Evolutionary conservation across 2,888 invertebrate genomes (phyloP).

Genomic region (Mythimna vitellina): DNA sequence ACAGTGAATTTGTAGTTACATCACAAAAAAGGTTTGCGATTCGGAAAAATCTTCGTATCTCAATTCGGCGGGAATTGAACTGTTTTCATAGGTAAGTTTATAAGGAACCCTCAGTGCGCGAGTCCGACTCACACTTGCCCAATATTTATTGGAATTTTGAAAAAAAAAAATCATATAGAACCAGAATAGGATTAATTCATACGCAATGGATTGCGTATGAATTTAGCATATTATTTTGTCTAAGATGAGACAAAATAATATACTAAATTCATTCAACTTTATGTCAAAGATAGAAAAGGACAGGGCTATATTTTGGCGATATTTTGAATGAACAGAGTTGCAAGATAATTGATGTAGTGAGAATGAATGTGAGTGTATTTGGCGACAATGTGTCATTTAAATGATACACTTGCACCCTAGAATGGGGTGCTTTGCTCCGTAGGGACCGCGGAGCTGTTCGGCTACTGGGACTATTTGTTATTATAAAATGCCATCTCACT

Average conservation of each 20-base stretch:
- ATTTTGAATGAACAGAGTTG: conserved; percentile 21
- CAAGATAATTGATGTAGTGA: conserved; percentile 74
- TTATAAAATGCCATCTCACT: conserved; percentile 88
- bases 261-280: too few species aligned
- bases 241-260: too few species aligned
- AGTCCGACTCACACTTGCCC: too few species aligned
- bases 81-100: too few species aligned
- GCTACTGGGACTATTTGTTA: conserved; percentile 82
- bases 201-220: too few species aligned
- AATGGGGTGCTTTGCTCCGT: conserved; percentile 46
- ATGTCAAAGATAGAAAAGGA: neutral
- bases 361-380: conserved; percentile 78
- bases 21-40: too few species aligned
- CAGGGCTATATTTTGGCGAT: neutral
- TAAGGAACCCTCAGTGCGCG: too few species aligned
- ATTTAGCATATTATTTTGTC: neutral
- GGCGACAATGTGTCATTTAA: conserved; percentile 83
- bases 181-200: too few species aligned
- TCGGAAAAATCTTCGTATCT: too few species aligned
- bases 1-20: too few species aligned
- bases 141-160: neutral
- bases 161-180: neutral
- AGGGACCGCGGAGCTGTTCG: conserved; percentile 55
- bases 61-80: too few species aligned
- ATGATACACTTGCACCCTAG: conserved; percentile 83